A percentile compares a stretch with the other conserved stretches of the same genome.
phyloP scores from a whole-genome alignment of 1,140 invertebrate species.

The Aphelenchoides besseyi region DNA sequence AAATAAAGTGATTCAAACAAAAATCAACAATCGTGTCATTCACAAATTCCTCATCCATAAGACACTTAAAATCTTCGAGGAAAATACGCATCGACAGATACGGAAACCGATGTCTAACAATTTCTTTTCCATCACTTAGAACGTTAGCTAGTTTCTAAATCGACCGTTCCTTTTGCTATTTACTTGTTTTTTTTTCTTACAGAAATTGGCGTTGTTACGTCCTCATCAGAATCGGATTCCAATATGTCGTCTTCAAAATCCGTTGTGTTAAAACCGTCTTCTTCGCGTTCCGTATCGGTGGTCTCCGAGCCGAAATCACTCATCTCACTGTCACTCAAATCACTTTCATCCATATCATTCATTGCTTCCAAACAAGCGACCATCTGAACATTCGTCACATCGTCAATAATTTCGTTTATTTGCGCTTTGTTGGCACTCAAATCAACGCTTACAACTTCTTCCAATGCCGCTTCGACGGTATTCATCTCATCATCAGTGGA shows the following conservation, averaged over 20 bases:
- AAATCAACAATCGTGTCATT: constrained; percentile 29
- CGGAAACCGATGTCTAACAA: constrained; percentile 20
- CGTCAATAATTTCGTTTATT: background rate
- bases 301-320: constrained; percentile 19
- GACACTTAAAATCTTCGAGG: constrained; percentile 13
- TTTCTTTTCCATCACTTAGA: constrained; percentile 11
- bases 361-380: constrained; percentile 1
- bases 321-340: constrained; percentile 25
- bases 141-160: constrained; percentile 17
- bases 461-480: background rate
- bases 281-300: constrained; percentile 25
- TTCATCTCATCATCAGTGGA: background rate
- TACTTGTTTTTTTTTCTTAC: background rate
- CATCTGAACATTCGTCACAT: constrained; percentile 7
- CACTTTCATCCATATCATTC: constrained; percentile 16
- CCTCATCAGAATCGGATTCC: constrained; percentile 22
- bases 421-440: background rate
- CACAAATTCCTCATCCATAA: constrained; percentile 28
- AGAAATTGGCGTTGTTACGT: background rate
- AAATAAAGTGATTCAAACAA: constrained; percentile 28
- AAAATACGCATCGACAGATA: constrained; percentile 28
- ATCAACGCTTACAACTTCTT: background rate
- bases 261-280: constrained; percentile 21
- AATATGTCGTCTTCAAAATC: constrained; percentile 24
- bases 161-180: background rate